phyloP scores from a whole-genome alignment of 30 jellyfish, hydroid and myxozoan species.

The Hydractinia symbiolongicarpus region DNA sequence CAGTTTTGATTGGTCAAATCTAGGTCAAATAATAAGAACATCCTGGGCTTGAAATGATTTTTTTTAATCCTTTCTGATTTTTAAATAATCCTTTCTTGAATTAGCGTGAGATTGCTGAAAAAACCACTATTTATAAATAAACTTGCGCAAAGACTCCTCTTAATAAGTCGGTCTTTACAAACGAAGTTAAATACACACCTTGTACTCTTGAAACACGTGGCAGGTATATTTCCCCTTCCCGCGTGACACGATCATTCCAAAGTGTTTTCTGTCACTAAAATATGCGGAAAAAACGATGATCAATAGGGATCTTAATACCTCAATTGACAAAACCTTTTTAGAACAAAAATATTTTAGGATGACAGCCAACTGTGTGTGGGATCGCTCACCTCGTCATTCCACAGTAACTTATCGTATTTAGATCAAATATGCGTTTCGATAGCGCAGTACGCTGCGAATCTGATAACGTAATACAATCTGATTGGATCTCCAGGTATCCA shows the following conservation, averaged over 20 bases:
- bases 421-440: conserved; percentile 80
- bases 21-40: no score
- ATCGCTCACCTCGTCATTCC: conserved; percentile 73
- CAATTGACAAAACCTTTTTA: background rate
- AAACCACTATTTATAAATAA: no score
- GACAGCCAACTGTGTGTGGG: background rate
- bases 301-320: background rate
- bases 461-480: conserved; percentile 57
- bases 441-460: conserved; percentile 88
- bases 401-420: conserved; percentile 82
- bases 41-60: no score
- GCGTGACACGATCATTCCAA: conserved; percentile 85
- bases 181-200: conserved; percentile 35
- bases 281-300: background rate
- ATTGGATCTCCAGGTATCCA: conserved; percentile 69
- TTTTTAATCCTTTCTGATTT: no score
- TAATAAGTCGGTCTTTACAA: background rate
- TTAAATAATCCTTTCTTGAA: no score
- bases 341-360: background rate
- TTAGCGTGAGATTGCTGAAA: no score
- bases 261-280: conserved; percentile 66
- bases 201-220: conserved; percentile 87
- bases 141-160: background rate
- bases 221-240: conserved; percentile 91
- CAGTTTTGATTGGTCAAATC: no score